phyloP scores from a whole-genome alignment of 1,140 invertebrate species.

The Zaprionus ornatus region DNA sequence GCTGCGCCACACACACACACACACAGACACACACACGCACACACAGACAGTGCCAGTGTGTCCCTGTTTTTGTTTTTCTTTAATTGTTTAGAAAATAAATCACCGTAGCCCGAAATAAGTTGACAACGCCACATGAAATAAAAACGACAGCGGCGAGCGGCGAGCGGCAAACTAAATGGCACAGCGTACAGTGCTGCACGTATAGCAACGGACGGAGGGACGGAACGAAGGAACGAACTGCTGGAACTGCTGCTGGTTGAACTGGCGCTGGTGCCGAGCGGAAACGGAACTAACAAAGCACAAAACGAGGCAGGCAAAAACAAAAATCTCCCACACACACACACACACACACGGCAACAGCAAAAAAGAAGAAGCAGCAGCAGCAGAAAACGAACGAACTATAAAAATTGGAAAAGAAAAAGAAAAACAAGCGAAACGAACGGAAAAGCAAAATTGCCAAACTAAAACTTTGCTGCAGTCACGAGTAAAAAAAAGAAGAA shows the following conservation, averaged over 20 bases:
- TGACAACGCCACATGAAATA: conserved; percentile 74
- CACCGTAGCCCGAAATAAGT: conserved; percentile 67
- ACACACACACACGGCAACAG: conserved; percentile 6
- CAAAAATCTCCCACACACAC: conserved; percentile 29
- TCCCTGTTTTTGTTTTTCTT: conserved; percentile 59
- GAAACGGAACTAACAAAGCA: conserved; percentile 79
- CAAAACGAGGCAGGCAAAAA: conserved; percentile 57
- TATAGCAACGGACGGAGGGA: neutral
- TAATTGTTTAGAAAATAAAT: conserved; percentile 81
- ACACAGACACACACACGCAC: neutral
- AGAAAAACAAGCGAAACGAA: conserved; percentile 57
- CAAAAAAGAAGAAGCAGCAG: conserved; percentile 22
- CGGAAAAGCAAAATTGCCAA: conserved; percentile 80
- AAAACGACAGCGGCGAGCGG: conserved; percentile 50
- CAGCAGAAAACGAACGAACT: conserved; percentile 4
- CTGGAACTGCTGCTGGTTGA: neutral
- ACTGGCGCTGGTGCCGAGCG: conserved; percentile 39
- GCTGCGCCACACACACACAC: conserved; percentile 26
- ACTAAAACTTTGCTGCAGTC: conserved; percentile 77
- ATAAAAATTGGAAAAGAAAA: conserved; percentile 46
- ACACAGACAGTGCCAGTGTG: neutral
- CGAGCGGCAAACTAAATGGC: conserved; percentile 57
- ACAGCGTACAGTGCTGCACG: conserved; percentile 28
- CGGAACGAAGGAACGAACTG: neutral
- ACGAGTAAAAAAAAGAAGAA: conserved; percentile 46